Percentiles rank a stretch among this genome's conserved stretches.
Conservation (phyloP, 2,113 vertebrate species). For the Cacatua alba region DNA sequence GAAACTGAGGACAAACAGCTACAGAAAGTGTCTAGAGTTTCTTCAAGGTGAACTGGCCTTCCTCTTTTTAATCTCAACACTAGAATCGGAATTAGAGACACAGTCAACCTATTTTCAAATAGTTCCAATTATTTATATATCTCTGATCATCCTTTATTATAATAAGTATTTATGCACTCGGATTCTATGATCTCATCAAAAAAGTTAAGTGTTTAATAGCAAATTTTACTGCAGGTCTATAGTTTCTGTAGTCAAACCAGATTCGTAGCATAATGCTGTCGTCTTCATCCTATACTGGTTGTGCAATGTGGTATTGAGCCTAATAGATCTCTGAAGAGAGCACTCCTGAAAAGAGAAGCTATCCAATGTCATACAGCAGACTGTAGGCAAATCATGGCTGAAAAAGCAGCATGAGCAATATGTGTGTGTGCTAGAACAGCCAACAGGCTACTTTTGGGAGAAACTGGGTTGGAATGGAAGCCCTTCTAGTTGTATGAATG, state of each 20-base stretch:
- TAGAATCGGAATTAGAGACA: background rate
- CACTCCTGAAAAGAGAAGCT: background rate
- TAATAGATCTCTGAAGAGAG: background rate
- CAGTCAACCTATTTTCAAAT: background rate
- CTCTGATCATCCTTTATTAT: background rate
- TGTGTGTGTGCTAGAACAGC: background rate
- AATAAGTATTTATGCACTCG: background rate
- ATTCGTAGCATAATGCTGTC: background rate
- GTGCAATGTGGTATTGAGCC: background rate
- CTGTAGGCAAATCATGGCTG: background rate
- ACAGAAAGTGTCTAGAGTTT: background rate
- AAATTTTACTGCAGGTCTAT: background rate
- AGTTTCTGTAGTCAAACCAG: background rate
- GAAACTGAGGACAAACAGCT: background rate
- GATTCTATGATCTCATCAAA: background rate
- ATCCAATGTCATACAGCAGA: background rate
- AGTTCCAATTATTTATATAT: background rate
- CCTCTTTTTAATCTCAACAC: background rate
- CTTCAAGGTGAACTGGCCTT: background rate
- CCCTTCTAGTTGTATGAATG: background rate
- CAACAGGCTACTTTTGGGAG: background rate
- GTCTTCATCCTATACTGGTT: background rate
- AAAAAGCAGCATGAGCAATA: background rate
- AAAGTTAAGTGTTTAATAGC: background rate
- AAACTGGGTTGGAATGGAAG: background rate